Conservation (phyloP, 2,888 invertebrate genomes). For the Sipha maydis region DNA sequence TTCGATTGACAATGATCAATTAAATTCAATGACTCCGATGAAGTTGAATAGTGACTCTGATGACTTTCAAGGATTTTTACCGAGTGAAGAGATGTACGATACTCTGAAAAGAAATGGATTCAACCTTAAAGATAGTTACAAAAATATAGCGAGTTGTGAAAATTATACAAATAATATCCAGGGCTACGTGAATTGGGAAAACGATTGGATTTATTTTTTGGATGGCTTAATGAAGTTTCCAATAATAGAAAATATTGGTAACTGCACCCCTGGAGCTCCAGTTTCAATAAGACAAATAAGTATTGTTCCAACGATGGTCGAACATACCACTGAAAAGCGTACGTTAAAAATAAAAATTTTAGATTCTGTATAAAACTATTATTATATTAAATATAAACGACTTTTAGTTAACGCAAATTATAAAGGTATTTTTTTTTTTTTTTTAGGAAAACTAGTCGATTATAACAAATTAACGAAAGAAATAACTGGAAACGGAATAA, state of each 20-base stretch:
- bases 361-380: not conserved
- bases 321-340: not conserved
- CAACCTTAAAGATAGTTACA: not conserved
- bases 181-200: slow-evolving; percentile 30
- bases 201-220: slow-evolving; percentile 53
- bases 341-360: not conserved
- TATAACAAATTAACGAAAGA: slow-evolving; percentile 8
- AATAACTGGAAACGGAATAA: slow-evolving; percentile 14
- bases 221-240: slow-evolving; percentile 36
- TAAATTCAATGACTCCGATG: not conserved
- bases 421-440: not conserved
- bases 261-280: not conserved
- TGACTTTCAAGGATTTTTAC: not conserved
- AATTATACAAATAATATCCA: not conserved
- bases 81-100: slow-evolving; percentile 1
- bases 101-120: slow-evolving; percentile 16
- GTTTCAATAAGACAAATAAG: not conserved
- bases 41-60: not conserved
- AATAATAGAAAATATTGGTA: not conserved
- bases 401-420: too few relatives aligned
- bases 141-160: not conserved
- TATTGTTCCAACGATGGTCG: not conserved
- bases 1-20: not conserved
- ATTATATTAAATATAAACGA: too few relatives aligned
- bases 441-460: not conserved